phyloP scores from a whole-genome alignment of 1,140 invertebrate species.

The Macrobrachium nipponense region DNA sequence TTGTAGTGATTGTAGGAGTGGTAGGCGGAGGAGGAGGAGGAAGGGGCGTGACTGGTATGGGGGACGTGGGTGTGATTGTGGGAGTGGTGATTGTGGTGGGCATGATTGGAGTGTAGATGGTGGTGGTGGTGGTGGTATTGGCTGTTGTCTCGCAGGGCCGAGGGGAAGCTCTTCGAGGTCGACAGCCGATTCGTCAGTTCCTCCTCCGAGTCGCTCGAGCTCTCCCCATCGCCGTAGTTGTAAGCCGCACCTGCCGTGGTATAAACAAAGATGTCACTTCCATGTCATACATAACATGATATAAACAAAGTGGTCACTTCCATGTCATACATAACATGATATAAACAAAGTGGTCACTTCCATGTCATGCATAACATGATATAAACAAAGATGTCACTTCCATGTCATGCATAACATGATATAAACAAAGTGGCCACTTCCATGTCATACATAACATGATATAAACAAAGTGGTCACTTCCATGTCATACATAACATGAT shows the following conservation, averaged over 20 bases:
- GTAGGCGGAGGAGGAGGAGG: slow-evolving; percentile 14
- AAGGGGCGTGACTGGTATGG: not conserved
- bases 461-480: too few species aligned
- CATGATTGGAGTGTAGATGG: slow-evolving; percentile 46
- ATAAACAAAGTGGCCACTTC: too few species aligned
- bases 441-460: too few species aligned
- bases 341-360: too few species aligned
- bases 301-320: too few species aligned
- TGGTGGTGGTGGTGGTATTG: slow-evolving; percentile 22
- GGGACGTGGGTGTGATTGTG: slow-evolving; percentile 19
- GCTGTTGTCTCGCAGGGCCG: slow-evolving; percentile 60
- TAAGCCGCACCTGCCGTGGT: slow-evolving; percentile 71
- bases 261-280: not conserved
- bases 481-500: too few species aligned
- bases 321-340: too few species aligned
- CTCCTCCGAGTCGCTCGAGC: slow-evolving; percentile 82
- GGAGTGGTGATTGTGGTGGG: slow-evolving; percentile 57
- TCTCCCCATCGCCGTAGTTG: slow-evolving; percentile 74
- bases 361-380: too few species aligned
- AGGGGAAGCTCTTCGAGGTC: slow-evolving; percentile 69
- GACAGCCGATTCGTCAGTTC: slow-evolving; percentile 77
- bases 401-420: too few species aligned
- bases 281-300: too few species aligned
- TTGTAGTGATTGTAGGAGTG: slow-evolving; percentile 48
- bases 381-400: too few species aligned